Percentiles rank a stretch among this genome's conserved stretches.
These are phyloP conservation scores for Prenolepis imparis DNA, from an alignment of 2,888 invertebrate genomes.

Conservation along the genomic window DNA sequence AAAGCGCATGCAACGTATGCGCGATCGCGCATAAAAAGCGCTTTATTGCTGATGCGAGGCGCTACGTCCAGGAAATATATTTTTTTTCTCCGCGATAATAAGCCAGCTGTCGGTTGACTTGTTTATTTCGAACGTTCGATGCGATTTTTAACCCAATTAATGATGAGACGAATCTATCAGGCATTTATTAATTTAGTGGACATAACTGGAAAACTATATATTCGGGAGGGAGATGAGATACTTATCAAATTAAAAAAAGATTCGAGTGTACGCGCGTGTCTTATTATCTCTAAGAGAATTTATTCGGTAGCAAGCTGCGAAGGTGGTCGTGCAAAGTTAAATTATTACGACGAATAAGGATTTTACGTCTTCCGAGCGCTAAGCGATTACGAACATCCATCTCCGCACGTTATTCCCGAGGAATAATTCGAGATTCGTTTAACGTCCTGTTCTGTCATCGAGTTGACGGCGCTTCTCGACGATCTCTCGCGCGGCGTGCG, in stretches of 20 bases:
- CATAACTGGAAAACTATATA: constrained; percentile 6
- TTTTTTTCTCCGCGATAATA: background rate
- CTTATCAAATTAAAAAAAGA: background rate
- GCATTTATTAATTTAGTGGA: background rate
- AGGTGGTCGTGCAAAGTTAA: background rate
- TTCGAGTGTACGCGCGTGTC: background rate
- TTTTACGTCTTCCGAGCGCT: background rate
- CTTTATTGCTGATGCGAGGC: constrained; percentile 6
- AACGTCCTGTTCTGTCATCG: background rate
- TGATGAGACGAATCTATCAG: background rate
- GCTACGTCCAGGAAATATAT: constrained; percentile 23
- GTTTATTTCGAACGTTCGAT: background rate
- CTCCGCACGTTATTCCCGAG: background rate
- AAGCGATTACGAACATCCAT: background rate
- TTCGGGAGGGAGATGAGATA: background rate
- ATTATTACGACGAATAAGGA: background rate
- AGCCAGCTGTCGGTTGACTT: background rate
- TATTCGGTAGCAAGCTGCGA: background rate
- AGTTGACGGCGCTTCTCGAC: background rate
- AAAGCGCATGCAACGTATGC: background rate
- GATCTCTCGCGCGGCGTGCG: background rate
- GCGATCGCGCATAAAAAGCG: constrained; percentile 31
- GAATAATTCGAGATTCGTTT: constrained; percentile 16
- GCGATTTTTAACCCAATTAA: background rate
- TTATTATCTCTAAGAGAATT: background rate